These are phyloP conservation scores for Erpobdella octoculata DNA, from an alignment of 2,888 invertebrate species.

Conservation along the genomic window DNA sequence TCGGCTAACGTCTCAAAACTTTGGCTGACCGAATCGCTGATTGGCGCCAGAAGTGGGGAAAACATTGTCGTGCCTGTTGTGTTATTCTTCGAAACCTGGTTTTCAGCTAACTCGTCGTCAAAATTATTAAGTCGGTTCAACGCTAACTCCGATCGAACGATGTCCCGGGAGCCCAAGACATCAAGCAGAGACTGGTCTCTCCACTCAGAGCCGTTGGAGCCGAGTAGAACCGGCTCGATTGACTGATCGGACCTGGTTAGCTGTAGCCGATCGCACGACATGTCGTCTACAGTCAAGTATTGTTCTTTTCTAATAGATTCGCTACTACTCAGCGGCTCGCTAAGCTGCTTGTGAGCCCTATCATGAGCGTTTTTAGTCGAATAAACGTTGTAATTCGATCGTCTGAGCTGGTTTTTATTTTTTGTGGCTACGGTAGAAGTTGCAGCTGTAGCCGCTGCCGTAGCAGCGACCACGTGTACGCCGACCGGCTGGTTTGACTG, in stretches of 20 bases:
- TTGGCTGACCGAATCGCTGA: not conserved
- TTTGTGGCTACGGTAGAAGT: not conserved
- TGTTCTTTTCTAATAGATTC: not conserved
- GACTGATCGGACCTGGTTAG: not conserved
- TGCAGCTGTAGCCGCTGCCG: not conserved
- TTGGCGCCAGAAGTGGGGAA: not conserved
- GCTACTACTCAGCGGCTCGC: slow-evolving; percentile 59
- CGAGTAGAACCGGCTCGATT: not conserved
- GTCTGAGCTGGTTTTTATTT: not conserved
- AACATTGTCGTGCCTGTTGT: not conserved
- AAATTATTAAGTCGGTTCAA: not conserved
- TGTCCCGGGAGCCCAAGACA: not conserved
- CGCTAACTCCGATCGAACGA: not conserved
- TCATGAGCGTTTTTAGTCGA: slow-evolving; percentile 55
- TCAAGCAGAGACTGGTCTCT: not conserved
- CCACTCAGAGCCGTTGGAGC: not conserved
- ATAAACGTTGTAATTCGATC: not conserved
- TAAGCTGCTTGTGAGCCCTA: slow-evolving; percentile 66
- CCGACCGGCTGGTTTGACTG: not conserved
- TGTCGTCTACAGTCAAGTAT: not conserved
- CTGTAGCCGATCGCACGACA: not conserved
- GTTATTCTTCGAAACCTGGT: not conserved
- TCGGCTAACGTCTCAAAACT: not conserved
- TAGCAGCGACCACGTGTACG: not conserved
- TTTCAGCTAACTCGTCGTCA: not conserved